These are phyloP conservation scores for Cryptocheilus praepositus DNA, from an alignment of 2,888 invertebrate species.

Conservation along the genomic window DNA sequence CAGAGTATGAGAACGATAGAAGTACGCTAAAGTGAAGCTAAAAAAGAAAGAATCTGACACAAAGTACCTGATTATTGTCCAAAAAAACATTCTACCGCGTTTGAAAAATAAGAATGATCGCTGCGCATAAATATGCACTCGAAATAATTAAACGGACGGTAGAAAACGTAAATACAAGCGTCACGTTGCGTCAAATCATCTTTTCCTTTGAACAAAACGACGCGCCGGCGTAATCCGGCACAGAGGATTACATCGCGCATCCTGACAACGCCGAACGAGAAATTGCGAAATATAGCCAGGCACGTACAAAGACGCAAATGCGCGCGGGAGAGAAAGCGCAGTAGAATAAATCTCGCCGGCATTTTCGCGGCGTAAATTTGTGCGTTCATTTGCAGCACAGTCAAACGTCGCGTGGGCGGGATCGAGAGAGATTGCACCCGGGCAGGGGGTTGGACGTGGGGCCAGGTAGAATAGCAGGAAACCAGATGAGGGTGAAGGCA, in stretches of 20 bases:
- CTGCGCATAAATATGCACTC: too few species aligned
- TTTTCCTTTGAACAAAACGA: too few species aligned
- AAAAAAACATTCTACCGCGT: too few species aligned
- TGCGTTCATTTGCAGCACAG: constrained; percentile 43
- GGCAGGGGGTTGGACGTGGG: background rate
- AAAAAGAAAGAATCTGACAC: background rate
- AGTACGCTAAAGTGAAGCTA: background rate
- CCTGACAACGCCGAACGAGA: too few species aligned
- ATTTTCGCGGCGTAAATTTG: constrained; percentile 44
- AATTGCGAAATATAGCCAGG: constrained; percentile 11
- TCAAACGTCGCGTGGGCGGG: constrained; percentile 11
- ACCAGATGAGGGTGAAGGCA: background rate
- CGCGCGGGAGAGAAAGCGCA: constrained; percentile 3
- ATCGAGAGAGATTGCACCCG: constrained; percentile 15
- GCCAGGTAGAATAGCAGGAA: background rate
- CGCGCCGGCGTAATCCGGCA: too few species aligned
- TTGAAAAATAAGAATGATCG: too few species aligned
- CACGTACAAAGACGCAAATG: background rate
- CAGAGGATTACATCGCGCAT: too few species aligned
- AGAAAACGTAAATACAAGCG: too few species aligned
- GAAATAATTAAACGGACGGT: too few species aligned
- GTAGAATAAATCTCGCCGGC: constrained; percentile 42
- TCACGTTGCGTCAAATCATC: too few species aligned
- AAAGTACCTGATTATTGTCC: too few species aligned
- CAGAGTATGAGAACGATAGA: background rate